phyloP scores from a whole-genome alignment of 1,140 invertebrate species.

The Drosophila saltans region DNA sequence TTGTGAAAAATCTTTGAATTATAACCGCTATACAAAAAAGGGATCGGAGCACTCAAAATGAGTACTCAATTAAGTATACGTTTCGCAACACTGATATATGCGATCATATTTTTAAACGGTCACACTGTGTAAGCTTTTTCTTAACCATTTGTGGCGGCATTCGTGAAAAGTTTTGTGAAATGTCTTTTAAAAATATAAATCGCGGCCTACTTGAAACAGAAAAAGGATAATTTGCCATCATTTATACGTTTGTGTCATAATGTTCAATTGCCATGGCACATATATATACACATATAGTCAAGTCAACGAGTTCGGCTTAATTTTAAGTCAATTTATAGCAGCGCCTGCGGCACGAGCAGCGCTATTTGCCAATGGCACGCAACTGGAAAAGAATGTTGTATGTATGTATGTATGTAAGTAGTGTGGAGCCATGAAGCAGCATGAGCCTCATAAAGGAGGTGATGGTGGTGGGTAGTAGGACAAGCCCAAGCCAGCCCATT shows the following conservation, averaged over 20 bases:
- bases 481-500: neutral
- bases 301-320: slow-evolving; percentile 45
- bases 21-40: no score
- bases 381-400: slow-evolving; percentile 18
- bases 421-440: neutral
- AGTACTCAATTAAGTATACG: no score
- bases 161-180: no score
- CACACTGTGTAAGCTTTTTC: neutral
- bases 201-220: slow-evolving; percentile 2
- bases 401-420: neutral
- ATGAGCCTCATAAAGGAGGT: neutral
- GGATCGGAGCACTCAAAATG: no score
- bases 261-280: slow-evolving; percentile 43
- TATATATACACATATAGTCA: slow-evolving; percentile 7
- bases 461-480: neutral
- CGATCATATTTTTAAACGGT: neutral
- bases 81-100: no score
- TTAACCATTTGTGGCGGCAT: no score
- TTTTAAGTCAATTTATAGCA: slow-evolving; percentile 57
- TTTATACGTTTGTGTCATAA: slow-evolving; percentile 28
- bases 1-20: neutral
- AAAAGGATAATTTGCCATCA: slow-evolving; percentile 4
- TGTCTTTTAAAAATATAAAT: neutral
- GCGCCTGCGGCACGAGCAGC: slow-evolving; percentile 37
- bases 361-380: slow-evolving; percentile 45